Conservation (phyloP, 2,113 vertebrate species). For the Serilophus lunatus region DNA sequence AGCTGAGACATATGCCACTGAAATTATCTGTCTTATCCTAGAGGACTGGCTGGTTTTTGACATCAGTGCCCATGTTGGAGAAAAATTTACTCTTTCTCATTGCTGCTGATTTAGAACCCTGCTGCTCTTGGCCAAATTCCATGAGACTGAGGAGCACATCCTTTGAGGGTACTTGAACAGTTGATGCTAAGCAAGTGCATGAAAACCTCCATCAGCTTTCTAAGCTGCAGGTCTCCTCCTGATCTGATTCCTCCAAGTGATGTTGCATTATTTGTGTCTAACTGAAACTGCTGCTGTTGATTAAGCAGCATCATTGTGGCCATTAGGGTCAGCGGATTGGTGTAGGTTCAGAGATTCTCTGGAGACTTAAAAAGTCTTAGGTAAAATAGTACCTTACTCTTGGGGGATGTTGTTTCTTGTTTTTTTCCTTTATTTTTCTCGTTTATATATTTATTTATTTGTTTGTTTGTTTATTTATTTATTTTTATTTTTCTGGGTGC, state of each 20-base stretch:
- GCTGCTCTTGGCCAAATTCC: constrained; percentile 57
- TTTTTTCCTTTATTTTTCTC: neutral
- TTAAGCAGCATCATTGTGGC: neutral
- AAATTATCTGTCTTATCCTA: constrained; percentile 71
- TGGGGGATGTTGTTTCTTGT: neutral
- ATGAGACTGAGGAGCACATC: constrained; percentile 22
- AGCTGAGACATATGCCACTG: constrained; percentile 74
- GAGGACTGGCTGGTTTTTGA: constrained; percentile 68
- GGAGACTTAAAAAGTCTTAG: neutral
- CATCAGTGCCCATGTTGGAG: constrained; percentile 20
- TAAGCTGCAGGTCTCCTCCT: neutral
- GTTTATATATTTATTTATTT: no score
- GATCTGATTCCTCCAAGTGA: neutral
- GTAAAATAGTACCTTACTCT: neutral
- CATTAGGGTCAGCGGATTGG: neutral
- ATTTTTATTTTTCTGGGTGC: neutral
- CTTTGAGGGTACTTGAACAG: constrained; percentile 46
- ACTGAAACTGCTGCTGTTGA: neutral
- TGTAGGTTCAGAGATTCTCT: neutral
- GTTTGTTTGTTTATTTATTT: no score
- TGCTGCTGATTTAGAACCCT: constrained; percentile 67
- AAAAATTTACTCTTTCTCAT: constrained; percentile 45
- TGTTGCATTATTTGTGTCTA: neutral
- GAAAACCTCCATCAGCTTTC: constrained; percentile 37
- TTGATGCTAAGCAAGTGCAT: constrained; percentile 15